phyloP scores from a whole-genome alignment of 1,140 invertebrate genomes.

The Formica selysi region DNA sequence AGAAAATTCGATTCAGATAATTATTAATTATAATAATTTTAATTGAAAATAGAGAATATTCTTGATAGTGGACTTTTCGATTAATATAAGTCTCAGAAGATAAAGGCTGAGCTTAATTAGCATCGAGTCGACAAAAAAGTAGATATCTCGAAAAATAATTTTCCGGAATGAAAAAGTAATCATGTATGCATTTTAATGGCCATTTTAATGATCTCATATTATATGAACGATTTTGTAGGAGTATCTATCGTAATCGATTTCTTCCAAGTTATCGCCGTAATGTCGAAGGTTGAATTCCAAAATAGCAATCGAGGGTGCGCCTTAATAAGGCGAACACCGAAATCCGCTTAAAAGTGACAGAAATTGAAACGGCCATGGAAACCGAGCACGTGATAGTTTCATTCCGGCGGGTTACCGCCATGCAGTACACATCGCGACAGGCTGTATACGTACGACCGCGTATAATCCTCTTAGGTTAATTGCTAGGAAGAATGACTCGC shows the following conservation, averaged over 20 bases:
- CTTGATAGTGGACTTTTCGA: neutral
- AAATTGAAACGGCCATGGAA: conserved; percentile 57
- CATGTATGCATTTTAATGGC: neutral
- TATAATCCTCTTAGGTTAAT: conserved; percentile 74
- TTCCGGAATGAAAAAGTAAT: neutral
- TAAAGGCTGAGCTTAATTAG: neutral
- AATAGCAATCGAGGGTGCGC: conserved; percentile 10
- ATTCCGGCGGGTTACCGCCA: conserved; percentile 39
- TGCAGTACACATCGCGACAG: conserved; percentile 53
- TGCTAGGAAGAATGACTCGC: conserved; percentile 67
- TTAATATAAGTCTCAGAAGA: conserved; percentile 7
- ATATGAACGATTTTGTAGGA: neutral
- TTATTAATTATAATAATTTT: neutral
- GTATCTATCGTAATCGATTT: conserved; percentile 16
- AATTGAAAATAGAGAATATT: neutral
- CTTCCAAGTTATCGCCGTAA: conserved; percentile 17
- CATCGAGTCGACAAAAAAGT: neutral
- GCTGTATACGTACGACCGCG: conserved; percentile 44
- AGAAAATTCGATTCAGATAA: neutral
- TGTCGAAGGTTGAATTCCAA: conserved; percentile 32
- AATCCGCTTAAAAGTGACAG: conserved; percentile 71
- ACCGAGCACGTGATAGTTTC: conserved; percentile 50
- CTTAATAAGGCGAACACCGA: conserved; percentile 48
- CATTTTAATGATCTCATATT: conserved; percentile 4
- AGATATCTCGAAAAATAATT: neutral